Conservation (phyloP, 2,113 vertebrate genomes). For the Syngnathus floridae region DNA sequence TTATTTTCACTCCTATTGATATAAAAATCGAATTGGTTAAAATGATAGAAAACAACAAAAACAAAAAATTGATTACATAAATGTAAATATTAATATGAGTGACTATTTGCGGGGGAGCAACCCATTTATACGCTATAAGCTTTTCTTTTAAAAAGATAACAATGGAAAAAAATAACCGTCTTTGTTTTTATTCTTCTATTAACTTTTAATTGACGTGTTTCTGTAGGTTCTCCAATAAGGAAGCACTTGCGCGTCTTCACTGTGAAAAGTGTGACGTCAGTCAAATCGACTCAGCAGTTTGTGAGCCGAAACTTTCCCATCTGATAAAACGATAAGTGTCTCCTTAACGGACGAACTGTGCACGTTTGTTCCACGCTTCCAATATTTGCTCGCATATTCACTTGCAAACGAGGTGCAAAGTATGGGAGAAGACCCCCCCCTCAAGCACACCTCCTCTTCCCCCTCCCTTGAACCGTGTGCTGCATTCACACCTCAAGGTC, state of each 20-base stretch:
- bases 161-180: no score
- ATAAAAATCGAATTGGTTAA: not conserved
- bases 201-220: not conserved
- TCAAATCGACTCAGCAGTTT: no score
- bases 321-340: not conserved
- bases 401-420: conserved; percentile 80
- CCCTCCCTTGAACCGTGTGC: conserved; percentile 59
- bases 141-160: not conserved
- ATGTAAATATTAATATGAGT: no score
- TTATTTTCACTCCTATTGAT: no score
- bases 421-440: conserved; percentile 51
- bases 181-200: not conserved
- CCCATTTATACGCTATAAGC: no score
- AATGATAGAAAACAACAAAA: not conserved
- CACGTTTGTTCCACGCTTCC: conserved; percentile 43
- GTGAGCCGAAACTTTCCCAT: not conserved
- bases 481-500: conserved; percentile 71
- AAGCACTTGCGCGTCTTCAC: no score
- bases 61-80: not conserved
- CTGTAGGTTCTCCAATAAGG: no score
- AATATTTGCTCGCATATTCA: conserved; percentile 63
- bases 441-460: conserved; percentile 15
- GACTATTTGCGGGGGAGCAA: no score
- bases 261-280: no score
- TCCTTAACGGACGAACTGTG: not conserved